A percentile compares a stretch with the other conserved stretches of the same genome.
Evolutionary conservation across 1,140 invertebrate genomes (phyloP).

Genomic region (Palaemon carinicauda): DNA sequence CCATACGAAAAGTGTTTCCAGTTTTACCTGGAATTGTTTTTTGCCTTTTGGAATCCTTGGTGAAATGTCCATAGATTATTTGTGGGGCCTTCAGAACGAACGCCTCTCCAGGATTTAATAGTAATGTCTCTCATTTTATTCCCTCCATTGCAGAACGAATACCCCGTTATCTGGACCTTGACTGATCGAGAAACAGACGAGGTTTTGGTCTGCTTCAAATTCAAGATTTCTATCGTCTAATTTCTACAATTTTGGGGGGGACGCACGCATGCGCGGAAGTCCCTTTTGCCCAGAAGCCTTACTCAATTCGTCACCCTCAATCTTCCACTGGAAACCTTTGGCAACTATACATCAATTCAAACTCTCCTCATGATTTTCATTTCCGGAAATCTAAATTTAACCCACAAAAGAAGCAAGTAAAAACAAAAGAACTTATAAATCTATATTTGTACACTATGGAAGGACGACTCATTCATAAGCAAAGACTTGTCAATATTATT

Average conservation of each 20-base stretch:
- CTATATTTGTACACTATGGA: too few relatives aligned
- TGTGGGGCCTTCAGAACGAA: not conserved
- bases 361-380: not conserved
- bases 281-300: not conserved
- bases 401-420: too few relatives aligned
- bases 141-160: slow-evolving; percentile 29
- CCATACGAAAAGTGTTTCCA: too few relatives aligned
- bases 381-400: not conserved
- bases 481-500: too few relatives aligned
- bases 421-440: not conserved
- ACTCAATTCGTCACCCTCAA: not conserved
- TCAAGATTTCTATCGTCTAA: slow-evolving; percentile 57
- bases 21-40: too few relatives aligned
- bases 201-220: slow-evolving; percentile 48
- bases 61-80: too few relatives aligned
- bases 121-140: not conserved
- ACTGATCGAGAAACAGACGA: slow-evolving; percentile 32
- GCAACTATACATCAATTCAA: not conserved
- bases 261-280: not conserved
- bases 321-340: too few relatives aligned
- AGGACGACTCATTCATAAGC: too few relatives aligned
- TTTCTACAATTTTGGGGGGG: too few relatives aligned
- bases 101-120: too few relatives aligned
- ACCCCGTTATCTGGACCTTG: slow-evolving; percentile 54
- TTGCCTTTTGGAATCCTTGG: too few relatives aligned